Base-by-base conservation (phyloP, 2,113 vertebrate species). In the Anhinga anhinga region DNA sequence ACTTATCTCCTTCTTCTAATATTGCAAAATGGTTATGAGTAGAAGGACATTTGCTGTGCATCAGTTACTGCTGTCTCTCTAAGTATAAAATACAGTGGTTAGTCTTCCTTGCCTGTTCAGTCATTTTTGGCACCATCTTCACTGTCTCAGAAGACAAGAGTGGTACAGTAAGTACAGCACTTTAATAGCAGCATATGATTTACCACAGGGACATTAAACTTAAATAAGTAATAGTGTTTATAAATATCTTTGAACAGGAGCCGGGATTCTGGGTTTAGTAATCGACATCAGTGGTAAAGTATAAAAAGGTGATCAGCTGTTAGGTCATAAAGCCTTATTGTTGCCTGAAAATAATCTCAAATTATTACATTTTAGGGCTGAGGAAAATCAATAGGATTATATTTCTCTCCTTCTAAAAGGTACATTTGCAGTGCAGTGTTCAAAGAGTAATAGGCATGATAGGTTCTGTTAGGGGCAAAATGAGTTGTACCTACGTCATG, bases 381-480 rank as follows among this genome's bases (percentile, higher is more conserved):
- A 63, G 44, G 61, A 78, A 93, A 96, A 97, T 96, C 95, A 94
- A 94, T 96, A 96, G 63, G 50, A 88, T 96, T 97, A 88, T 92
- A 84, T 86, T 82, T 78, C 70, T 45, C 53, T 66, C 21, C 38
- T 83, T 71, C 69, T 84, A 92, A 89, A 90, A 85, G 85, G 77
- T 72, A 38, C 82, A 76, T 90, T 97, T 96, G 49, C 86, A 78
- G 95, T 53, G 55, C 38, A 15, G 17, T 32, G 15, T 85, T 84
- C 70, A 49, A 86, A 79, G 89, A 97, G 49, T 85, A 88, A 81
- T 73, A 53, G 82, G 29, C 69, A 40, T 61, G 85, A 93, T 86
- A 87, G 82, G 71, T 86, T 89, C 91, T 73, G 30, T 79, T 87
- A 91, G 82, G 66, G 29, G 88, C 26, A 89, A 85, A 89, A 62